phyloP scores from a whole-genome alignment of 2,113 vertebrate species.

The Oxyruncus cristatus region DNA sequence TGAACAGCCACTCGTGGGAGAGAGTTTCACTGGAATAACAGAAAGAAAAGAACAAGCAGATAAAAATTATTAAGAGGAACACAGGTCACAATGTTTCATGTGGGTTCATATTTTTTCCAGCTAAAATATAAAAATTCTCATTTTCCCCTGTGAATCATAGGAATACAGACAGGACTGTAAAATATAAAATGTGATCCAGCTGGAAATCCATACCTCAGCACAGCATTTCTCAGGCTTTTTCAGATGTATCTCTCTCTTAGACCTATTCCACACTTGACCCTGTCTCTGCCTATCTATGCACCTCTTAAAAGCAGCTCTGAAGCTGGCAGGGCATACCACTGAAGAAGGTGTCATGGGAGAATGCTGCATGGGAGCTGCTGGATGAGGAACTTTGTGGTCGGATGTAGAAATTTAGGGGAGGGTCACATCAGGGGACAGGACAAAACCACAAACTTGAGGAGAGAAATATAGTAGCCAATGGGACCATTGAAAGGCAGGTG shows the following conservation, averaged over 20 bases:
- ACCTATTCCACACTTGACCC: background rate
- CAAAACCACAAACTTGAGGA: background rate
- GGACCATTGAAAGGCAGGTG: background rate
- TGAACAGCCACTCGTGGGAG: fast-evolving
- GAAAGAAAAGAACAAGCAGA: background rate
- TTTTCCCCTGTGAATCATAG: background rate
- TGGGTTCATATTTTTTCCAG: background rate
- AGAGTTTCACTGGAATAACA: background rate
- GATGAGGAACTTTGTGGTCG: background rate
- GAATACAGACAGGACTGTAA: constrained; percentile 11
- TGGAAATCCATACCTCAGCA: background rate
- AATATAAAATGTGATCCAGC: background rate
- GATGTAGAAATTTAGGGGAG: background rate
- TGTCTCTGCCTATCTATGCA: background rate
- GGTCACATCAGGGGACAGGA: background rate
- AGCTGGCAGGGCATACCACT: fast-evolving
- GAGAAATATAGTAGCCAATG: background rate
- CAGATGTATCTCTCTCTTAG: background rate
- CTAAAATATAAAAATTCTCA: background rate
- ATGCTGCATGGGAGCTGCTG: background rate
- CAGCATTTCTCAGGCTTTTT: background rate
- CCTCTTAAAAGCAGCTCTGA: background rate
- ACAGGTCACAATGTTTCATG: background rate
- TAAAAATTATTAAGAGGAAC: background rate
- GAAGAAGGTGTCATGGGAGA: background rate